Conservation (phyloP, 2,797 vertebrate genomes). For the Brotula barbata region DNA sequence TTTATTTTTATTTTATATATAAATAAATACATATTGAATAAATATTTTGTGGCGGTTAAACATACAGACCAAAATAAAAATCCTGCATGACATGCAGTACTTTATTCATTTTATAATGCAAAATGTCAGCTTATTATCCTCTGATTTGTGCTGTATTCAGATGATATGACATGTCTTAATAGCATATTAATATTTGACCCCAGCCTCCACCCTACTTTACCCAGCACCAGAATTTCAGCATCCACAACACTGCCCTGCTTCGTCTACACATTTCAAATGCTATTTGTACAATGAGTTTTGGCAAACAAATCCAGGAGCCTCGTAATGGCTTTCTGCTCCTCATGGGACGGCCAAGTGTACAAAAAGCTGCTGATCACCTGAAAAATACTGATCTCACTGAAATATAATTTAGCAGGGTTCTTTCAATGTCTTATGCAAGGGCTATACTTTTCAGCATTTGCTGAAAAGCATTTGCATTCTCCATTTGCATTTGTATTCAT, state of each 20-base stretch:
- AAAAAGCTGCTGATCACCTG: slow-evolving; percentile 74
- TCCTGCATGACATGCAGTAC: background rate
- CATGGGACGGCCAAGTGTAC: slow-evolving; percentile 57
- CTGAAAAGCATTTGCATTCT: no score
- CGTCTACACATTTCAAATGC: slow-evolving; percentile 59
- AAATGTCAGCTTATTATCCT: slow-evolving; percentile 2
- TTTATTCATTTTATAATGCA: background rate
- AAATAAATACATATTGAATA: background rate
- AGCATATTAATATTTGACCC: slow-evolving; percentile 21
- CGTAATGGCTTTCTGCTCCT: slow-evolving; percentile 68
- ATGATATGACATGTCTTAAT: slow-evolving; percentile 13
- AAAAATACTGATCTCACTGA: slow-evolving; percentile 59
- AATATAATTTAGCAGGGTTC: slow-evolving; percentile 62
- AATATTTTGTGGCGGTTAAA: no score
- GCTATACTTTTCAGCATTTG: slow-evolving; percentile 69
- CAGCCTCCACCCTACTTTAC: slow-evolving; percentile 19
- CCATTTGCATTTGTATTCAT: slow-evolving; percentile 71
- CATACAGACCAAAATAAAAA: background rate
- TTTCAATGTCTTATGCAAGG: slow-evolving; percentile 62
- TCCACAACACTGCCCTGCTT: slow-evolving; percentile 52
- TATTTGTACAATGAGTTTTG: slow-evolving; percentile 57
- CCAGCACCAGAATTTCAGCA: slow-evolving; percentile 36
- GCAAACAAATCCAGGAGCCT: slow-evolving; percentile 51
- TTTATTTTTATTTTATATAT: no score
- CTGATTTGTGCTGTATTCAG: slow-evolving; percentile 9